A percentile compares a stretch with the other conserved stretches of the same genome.
phyloP scores from a whole-genome alignment of 2,113 vertebrate genomes.

The Chaetops frenatus region DNA sequence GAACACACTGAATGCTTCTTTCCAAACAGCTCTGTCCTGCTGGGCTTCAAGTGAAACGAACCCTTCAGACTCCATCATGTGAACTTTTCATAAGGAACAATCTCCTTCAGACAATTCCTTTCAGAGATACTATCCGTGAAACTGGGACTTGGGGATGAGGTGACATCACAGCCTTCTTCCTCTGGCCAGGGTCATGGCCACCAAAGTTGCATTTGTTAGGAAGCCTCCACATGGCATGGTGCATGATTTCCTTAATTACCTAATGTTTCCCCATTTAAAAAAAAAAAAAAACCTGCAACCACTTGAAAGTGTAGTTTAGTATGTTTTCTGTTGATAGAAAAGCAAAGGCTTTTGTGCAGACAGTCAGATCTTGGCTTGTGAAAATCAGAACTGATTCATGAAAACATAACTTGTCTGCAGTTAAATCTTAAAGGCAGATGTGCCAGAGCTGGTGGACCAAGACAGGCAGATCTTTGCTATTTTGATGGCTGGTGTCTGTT shows the following conservation, averaged over 20 bases:
- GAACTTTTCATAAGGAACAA: conserved; percentile 90
- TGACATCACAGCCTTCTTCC: conserved; percentile 86
- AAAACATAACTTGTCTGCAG: not conserved
- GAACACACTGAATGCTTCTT: conserved; percentile 91
- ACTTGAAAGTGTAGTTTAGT: not conserved
- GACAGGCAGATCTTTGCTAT: not conserved
- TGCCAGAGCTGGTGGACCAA: not conserved
- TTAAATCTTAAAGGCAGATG: not conserved
- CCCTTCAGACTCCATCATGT: conserved; percentile 96
- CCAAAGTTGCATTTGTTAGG: conserved; percentile 84
- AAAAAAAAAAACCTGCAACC: not conserved
- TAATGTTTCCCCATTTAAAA: not conserved
- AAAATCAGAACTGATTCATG: not conserved
- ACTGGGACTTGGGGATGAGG: conserved; percentile 77
- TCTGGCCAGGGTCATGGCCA: conserved; percentile 84
- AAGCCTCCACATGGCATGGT: conserved; percentile 69
- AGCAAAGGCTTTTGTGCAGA: not conserved
- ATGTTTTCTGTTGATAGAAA: not conserved
- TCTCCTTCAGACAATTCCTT: conserved; percentile 89
- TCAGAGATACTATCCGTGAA: conserved; percentile 80
- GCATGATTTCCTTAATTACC: conserved; percentile 69
- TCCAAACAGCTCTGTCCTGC: conserved; percentile 94
- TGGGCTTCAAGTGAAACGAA: conserved; percentile 87
- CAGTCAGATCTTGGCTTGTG: not conserved
- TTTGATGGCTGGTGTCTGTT: not conserved